phyloP scores from a whole-genome alignment of 2,113 vertebrate genomes.

The Corydoras sp. region DNA sequence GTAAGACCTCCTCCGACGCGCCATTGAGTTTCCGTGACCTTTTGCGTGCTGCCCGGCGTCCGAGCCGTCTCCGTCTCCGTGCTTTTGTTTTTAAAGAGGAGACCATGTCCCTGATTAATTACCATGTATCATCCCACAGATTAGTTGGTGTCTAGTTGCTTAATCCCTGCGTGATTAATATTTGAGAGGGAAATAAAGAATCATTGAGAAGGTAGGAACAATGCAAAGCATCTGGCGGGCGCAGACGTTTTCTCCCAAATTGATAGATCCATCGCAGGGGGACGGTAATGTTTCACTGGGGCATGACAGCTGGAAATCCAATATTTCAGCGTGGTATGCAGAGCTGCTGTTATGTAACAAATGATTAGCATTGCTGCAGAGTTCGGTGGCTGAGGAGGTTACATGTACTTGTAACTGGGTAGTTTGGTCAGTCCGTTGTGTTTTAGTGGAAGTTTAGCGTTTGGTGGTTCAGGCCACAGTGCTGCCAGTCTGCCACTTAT shows the following conservation, averaged over 20 bases:
- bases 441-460: too few relatives aligned
- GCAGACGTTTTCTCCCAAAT: conserved; percentile 24
- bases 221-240: conserved; percentile 29
- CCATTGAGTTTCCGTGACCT: neutral
- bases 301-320: conserved; percentile 37
- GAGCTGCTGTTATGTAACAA: conserved; percentile 55
- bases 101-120: conserved; percentile 1
- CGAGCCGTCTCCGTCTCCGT: too few relatives aligned
- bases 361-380: conserved; percentile 45
- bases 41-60: neutral
- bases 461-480: too few relatives aligned
- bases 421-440: too few relatives aligned
- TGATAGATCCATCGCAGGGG: conserved; percentile 38
- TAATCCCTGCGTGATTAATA: conserved; percentile 28
- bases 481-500: too few relatives aligned
- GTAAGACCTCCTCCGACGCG: neutral
- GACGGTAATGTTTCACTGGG: conserved; percentile 42
- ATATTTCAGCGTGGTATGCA: conserved; percentile 46
- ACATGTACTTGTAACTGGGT: neutral
- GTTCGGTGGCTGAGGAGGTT: conserved; percentile 7
- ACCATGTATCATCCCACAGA: neutral
- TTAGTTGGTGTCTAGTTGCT: conserved; percentile 21
- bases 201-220: conserved; percentile 31
- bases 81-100: neutral
- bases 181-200: conserved; percentile 36